Conservation (phyloP, 2,113 vertebrate genomes). For the Chaetura pelagica region DNA sequence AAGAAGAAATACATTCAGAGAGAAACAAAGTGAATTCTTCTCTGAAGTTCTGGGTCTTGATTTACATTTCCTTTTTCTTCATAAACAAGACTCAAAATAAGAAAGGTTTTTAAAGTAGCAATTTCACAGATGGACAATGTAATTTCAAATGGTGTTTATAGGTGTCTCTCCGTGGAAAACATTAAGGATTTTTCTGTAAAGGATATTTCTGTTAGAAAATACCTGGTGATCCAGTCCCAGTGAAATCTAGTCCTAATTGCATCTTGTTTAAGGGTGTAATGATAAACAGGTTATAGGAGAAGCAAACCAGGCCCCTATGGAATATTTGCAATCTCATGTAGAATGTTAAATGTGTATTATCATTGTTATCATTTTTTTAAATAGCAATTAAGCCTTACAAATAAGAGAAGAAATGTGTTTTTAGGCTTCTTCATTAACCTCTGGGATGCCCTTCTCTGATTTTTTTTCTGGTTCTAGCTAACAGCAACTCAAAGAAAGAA, state of each 20-base stretch:
- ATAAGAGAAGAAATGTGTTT: neutral
- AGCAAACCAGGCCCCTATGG: neutral
- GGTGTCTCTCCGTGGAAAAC: neutral
- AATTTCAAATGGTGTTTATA: neutral
- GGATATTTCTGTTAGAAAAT: neutral
- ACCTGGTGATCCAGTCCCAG: neutral
- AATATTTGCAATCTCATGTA: neutral
- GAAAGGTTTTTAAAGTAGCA: neutral
- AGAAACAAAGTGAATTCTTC: neutral
- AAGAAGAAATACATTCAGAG: neutral
- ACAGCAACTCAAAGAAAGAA: neutral
- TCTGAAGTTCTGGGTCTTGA: neutral
- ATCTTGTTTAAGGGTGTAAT: neutral
- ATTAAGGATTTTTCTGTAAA: fast-evolving
- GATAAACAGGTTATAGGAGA: neutral
- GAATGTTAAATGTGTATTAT: neutral
- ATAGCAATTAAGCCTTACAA: neutral
- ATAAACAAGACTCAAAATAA: neutral
- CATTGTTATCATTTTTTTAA: neutral
- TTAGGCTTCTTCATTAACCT: neutral
- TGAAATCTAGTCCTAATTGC: neutral
- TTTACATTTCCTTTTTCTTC: neutral
- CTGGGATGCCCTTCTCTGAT: neutral
- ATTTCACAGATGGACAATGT: neutral
- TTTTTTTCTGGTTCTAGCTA: neutral